A percentile compares a stretch with the other conserved stretches of the same genome.
Conservation (phyloP, 2,888 invertebrate species). For the Metallyticus violacea region DNA sequence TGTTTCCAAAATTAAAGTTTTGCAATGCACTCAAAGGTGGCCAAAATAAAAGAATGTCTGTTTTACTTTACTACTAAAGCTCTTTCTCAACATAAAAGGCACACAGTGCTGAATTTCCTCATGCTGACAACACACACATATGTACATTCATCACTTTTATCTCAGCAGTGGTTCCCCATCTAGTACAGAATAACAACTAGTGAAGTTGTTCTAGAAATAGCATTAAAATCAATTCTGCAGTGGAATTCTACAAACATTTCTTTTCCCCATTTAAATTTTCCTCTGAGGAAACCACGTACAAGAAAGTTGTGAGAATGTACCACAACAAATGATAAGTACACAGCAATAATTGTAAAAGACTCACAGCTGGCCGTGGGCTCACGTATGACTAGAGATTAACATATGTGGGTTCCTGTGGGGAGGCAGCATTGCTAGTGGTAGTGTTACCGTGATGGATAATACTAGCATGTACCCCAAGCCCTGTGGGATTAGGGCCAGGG, state of each 20-base stretch:
- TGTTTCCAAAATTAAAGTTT: no score
- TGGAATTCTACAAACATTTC: no score
- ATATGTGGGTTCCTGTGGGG: conserved; percentile 83
- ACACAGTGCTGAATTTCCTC: neutral
- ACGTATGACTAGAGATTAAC: conserved; percentile 81
- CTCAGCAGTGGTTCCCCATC: neutral
- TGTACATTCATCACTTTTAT: neutral
- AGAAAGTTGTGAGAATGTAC: neutral
- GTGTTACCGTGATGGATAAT: conserved; percentile 51
- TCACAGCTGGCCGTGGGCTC: conserved; percentile 30
- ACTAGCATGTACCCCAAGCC: conserved; percentile 42
- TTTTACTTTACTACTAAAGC: no score
- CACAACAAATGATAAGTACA: neutral
- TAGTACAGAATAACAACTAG: neutral
- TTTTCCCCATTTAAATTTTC: no score
- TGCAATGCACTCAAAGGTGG: no score
- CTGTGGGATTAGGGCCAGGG: conserved; percentile 48
- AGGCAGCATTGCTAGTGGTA: conserved; percentile 53
- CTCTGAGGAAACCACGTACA: neutral
- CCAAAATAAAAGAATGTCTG: neutral
- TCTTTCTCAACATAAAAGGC: neutral
- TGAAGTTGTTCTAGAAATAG: no score
- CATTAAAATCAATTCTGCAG: no score
- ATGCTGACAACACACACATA: neutral
- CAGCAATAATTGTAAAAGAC: conserved; percentile 14